phyloP scores from a whole-genome alignment of 2,888 invertebrate genomes.

The Epirrhoe alternata region DNA sequence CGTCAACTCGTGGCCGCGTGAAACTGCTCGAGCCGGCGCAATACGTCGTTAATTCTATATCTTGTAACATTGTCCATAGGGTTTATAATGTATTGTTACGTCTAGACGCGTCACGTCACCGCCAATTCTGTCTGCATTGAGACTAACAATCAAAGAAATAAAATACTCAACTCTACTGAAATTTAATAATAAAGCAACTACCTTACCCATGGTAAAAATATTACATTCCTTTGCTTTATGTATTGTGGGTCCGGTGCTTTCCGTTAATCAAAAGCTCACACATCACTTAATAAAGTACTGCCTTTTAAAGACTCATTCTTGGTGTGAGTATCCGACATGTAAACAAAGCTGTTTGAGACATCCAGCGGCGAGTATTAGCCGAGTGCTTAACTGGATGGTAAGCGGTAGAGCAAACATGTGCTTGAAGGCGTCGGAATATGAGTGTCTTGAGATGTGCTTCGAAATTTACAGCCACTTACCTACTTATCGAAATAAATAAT shows the following conservation, averaged over 20 bases:
- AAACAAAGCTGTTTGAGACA: conserved; percentile 66
- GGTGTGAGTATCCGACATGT: conserved; percentile 59
- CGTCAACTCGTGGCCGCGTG: no score
- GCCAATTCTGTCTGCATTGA: no score
- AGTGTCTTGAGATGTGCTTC: conserved; percentile 37
- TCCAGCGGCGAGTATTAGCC: conserved; percentile 52
- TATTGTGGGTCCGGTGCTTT: conserved; percentile 47
- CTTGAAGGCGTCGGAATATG: conserved; percentile 58
- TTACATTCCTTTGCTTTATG: not conserved
- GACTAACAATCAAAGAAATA: conserved; percentile 16
- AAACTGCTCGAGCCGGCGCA: no score
- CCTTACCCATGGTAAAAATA: conserved; percentile 4
- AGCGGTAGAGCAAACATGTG: conserved; percentile 74
- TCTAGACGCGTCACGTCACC: no score
- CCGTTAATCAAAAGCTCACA: conserved; percentile 64
- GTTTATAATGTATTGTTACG: no score
- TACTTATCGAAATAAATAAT: not conserved
- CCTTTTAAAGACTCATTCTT: conserved; percentile 65
- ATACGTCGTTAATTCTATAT: no score
- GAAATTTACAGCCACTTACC: not conserved
- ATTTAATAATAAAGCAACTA: no score
- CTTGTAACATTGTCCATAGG: no score
- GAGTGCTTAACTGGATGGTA: conserved; percentile 68
- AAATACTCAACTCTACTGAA: conserved; percentile 14
- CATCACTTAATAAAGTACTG: conserved; percentile 68